Conservation (phyloP, 2,888 invertebrate species). For the Aelia acuminata region DNA sequence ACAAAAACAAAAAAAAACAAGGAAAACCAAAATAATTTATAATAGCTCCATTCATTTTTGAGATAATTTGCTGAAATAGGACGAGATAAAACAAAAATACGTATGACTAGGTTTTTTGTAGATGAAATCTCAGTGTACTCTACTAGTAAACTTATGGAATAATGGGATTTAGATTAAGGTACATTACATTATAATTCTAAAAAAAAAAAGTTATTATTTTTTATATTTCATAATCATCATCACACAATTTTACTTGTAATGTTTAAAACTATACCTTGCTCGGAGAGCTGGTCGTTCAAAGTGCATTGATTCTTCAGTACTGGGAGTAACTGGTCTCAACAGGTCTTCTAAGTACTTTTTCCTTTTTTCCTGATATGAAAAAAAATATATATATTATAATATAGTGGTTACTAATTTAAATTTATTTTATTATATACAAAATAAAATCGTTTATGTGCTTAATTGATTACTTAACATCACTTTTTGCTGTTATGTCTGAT, state of each 20-base stretch:
- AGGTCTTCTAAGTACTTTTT: conserved; percentile 32
- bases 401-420: not conserved
- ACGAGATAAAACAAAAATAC: not conserved
- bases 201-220: too few species aligned
- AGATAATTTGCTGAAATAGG: not conserved
- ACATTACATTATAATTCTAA: too few species aligned
- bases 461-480: too few species aligned
- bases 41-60: not conserved
- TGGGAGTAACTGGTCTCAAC: conserved; percentile 24
- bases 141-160: too few species aligned
- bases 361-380: not conserved
- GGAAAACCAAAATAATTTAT: too few species aligned
- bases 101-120: too few species aligned
- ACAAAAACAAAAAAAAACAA: not conserved
- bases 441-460: too few species aligned
- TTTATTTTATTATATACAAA: too few species aligned
- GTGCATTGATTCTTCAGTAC: conserved; percentile 43
- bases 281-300: conserved; percentile 58
- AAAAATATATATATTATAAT: not conserved
- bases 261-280: conserved; percentile 47
- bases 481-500: too few species aligned
- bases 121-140: too few species aligned
- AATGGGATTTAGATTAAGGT: too few species aligned
- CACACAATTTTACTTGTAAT: not conserved
- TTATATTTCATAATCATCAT: not conserved